Percentiles rank a stretch among this genome's conserved stretches.
Evolutionary conservation across 2,113 vertebrate genomes (phyloP).

Genomic region (Ophiodon elongatus): DNA sequence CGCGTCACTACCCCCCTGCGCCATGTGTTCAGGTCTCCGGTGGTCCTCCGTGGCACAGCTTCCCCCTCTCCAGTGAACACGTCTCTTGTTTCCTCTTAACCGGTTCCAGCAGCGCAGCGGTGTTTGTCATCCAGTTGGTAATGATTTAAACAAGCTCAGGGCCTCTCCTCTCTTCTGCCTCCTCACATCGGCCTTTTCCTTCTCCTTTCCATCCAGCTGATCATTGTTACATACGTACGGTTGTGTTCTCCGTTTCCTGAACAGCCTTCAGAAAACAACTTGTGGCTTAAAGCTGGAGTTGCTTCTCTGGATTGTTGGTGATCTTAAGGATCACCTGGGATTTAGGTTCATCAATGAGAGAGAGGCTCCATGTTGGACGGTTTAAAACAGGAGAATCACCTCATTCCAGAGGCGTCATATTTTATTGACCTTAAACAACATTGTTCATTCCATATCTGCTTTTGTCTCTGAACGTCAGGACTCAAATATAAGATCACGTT

Average conservation of each 20-base stretch:
- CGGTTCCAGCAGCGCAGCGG: conserved; percentile 65
- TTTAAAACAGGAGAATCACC: background rate
- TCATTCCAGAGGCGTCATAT: background rate
- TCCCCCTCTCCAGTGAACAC: conserved; percentile 42
- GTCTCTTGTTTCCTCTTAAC: conserved; percentile 68
- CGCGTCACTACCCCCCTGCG: conserved; percentile 1
- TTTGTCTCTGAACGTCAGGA: background rate
- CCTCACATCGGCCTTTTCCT: background rate
- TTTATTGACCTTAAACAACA: background rate
- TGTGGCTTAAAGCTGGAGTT: background rate
- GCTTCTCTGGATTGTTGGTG: conserved; percentile 14
- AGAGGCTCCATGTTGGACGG: background rate
- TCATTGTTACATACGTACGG: background rate
- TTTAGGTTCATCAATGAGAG: background rate
- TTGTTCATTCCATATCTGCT: background rate
- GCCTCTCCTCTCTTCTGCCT: conserved; percentile 9
- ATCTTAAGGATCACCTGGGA: conserved; percentile 1
- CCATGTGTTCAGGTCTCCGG: conserved; percentile 39
- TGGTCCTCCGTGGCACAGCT: conserved; percentile 49
- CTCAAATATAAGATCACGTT: too few relatives aligned
- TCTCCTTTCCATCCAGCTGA: conserved; percentile 5
- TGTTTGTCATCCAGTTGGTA: conserved; percentile 59
- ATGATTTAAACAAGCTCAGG: conserved; percentile 62
- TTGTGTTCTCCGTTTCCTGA: background rate
- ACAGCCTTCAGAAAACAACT: background rate